Evolutionary conservation across 1,140 invertebrate species (phyloP).

Genomic region (Asbolus verrucosus): DNA sequence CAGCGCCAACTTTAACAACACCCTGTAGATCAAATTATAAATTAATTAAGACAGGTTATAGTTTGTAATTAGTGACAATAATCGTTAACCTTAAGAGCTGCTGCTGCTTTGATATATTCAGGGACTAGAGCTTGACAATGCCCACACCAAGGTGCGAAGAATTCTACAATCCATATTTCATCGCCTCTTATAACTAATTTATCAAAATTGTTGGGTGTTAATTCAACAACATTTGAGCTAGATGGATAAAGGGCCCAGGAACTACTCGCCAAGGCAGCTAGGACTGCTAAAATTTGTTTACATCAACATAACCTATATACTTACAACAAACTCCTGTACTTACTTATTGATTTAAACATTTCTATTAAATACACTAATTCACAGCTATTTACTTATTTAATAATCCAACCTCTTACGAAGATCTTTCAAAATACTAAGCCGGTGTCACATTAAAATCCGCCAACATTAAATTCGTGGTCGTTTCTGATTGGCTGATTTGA

Average conservation of each 20-base stretch:
- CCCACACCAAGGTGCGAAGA: conserved; percentile 94
- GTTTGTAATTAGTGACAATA: no score
- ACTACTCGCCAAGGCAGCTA: conserved; percentile 41
- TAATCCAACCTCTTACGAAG: background rate
- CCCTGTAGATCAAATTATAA: conserved; percentile 72
- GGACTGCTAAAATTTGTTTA: conserved; percentile 46
- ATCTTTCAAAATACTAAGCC: conserved; percentile 10
- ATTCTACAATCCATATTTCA: conserved; percentile 93
- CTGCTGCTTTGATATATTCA: conserved; percentile 90
- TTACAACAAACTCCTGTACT: no score
- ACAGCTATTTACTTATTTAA: background rate
- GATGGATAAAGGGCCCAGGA: conserved; percentile 80
- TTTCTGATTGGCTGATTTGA: conserved; percentile 30
- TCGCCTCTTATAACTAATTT: conserved; percentile 85
- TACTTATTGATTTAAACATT: conserved; percentile 33
- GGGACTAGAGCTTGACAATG: conserved; percentile 87
- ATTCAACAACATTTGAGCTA: conserved; percentile 87
- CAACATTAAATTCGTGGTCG: conserved; percentile 38
- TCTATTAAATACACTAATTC: conserved; percentile 4
- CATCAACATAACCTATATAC: conserved; percentile 36
- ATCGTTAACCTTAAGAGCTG: conserved; percentile 80
- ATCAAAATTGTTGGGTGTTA: conserved; percentile 94
- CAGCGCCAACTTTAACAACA: conserved; percentile 92
- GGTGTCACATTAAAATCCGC: conserved; percentile 4
- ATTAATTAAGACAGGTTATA: no score